Evolutionary conservation across 2,113 vertebrate genomes (phyloP).

Genomic region (Ageneiosus marmoratus): DNA sequence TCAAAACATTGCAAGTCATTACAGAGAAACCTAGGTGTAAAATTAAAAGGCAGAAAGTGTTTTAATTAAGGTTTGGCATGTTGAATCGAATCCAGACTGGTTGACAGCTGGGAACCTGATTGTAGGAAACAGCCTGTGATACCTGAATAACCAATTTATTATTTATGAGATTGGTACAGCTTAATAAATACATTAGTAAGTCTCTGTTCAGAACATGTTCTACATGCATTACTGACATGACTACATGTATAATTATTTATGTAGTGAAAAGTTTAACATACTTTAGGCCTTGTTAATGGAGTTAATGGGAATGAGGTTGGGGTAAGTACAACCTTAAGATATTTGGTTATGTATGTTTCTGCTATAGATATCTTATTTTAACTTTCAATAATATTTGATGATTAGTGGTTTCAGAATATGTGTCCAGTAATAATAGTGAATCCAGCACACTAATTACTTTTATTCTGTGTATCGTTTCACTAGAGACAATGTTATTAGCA

Average conservation of each 20-base stretch:
- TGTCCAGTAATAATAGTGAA: neutral
- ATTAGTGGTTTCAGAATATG: neutral
- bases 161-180: constrained; percentile 6
- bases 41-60: constrained; percentile 11
- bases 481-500: neutral
- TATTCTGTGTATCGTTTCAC: neutral
- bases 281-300: neutral
- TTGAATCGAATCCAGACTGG: neutral
- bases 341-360: neutral
- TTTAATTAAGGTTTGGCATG: neutral
- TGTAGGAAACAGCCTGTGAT: constrained; percentile 8
- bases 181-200: neutral
- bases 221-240: neutral
- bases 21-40: constrained; percentile 3
- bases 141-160: neutral
- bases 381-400: no score
- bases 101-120: neutral
- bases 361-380: neutral
- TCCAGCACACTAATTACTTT: neutral
- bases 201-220: neutral
- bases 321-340: neutral
- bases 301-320: neutral
- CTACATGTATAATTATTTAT: neutral
- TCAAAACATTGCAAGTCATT: neutral
- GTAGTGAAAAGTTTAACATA: neutral